These are phyloP conservation scores for Dascillus cervinus DNA, from an alignment of 2,888 invertebrate genomes.

Conservation along the genomic window DNA sequence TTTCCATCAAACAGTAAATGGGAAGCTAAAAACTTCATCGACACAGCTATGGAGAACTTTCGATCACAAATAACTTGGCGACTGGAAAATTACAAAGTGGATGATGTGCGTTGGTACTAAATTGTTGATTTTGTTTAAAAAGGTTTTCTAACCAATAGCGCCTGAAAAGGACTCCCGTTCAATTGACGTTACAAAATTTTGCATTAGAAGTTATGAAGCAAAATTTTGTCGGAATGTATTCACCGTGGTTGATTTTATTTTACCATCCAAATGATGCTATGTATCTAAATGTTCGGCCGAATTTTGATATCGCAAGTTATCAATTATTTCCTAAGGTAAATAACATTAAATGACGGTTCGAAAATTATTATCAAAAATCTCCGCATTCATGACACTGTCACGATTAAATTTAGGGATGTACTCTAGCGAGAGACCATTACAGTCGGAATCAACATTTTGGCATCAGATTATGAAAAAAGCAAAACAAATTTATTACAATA, in stretches of 20 bases:
- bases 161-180: background rate
- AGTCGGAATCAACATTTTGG: no score
- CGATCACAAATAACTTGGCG: background rate
- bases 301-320: background rate
- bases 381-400: no score
- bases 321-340: constrained; percentile 2
- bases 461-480: no score
- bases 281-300: background rate
- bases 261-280: background rate
- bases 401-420: no score
- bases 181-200: background rate
- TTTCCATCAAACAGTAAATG: background rate
- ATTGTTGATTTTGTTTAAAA: background rate
- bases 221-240: background rate
- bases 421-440: no score
- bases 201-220: background rate
- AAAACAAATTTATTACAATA: no score
- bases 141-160: background rate
- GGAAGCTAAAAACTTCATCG: constrained; percentile 1
- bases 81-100: constrained; percentile 1
- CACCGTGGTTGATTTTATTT: constrained; percentile 2
- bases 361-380: no score
- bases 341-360: no score
- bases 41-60: background rate
- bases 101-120: background rate